phyloP scores from a whole-genome alignment of 2,797 vertebrate species.

The Schizopygopsis malacanthus region DNA sequence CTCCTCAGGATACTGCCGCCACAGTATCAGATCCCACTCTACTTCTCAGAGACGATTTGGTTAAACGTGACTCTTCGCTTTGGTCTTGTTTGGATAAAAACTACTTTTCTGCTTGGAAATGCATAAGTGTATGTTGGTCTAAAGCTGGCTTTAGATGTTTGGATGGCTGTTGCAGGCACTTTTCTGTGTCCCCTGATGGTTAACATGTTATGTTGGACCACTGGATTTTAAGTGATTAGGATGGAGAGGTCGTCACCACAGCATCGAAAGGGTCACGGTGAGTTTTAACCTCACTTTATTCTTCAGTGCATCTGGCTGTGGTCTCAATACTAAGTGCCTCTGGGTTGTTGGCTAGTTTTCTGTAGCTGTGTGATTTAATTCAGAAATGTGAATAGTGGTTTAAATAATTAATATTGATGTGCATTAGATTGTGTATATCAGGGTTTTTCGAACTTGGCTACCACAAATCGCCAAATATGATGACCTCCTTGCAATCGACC shows the following conservation, averaged over 20 bases:
- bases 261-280: constrained; percentile 46
- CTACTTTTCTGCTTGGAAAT: constrained; percentile 13
- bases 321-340: constrained; percentile 9
- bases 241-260: constrained; percentile 22
- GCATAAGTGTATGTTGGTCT: neutral
- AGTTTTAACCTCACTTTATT: constrained; percentile 44
- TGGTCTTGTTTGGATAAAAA: constrained; percentile 25
- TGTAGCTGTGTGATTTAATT: neutral
- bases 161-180: constrained; percentile 13
- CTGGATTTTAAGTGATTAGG: constrained; percentile 34
- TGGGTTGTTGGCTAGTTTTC: neutral
- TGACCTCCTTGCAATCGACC: neutral
- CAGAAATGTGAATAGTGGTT: neutral
- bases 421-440: neutral
- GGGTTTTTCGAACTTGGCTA: neutral
- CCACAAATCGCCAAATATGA: neutral
- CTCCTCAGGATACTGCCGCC: constrained; percentile 47
- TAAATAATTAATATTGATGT: neutral
- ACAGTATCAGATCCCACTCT: constrained; percentile 47
- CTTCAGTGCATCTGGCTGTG: neutral
- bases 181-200: constrained; percentile 6
- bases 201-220: constrained; percentile 17
- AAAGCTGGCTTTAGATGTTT: constrained; percentile 10
- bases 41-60: constrained; percentile 15
- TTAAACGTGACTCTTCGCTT: neutral